Evolutionary conservation across 2,113 vertebrate species (phyloP).

Genomic region (Hypocryptadius cinnamomeus): DNA sequence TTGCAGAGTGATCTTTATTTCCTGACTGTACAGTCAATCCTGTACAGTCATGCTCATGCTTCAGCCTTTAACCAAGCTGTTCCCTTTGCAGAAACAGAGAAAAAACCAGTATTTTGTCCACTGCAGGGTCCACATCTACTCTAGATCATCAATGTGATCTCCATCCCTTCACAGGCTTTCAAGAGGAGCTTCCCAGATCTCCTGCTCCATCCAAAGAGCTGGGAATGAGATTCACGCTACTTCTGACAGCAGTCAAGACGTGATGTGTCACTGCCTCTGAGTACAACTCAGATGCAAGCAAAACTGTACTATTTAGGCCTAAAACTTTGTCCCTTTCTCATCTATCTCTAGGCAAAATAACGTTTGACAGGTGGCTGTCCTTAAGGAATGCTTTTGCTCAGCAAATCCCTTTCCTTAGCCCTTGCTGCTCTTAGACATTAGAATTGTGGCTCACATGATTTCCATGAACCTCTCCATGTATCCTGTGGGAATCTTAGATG

Average conservation of each 20-base stretch:
- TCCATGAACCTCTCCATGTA: neutral
- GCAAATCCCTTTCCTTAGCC: neutral
- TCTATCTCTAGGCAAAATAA: neutral
- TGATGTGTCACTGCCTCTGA: neutral
- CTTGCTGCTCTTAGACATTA: neutral
- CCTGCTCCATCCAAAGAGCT: neutral
- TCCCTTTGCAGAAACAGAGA: neutral
- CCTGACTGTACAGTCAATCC: neutral
- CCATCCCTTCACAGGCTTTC: neutral
- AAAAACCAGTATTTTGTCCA: neutral
- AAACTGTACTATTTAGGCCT: neutral
- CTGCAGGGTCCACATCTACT: neutral
- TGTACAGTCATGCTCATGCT: neutral
- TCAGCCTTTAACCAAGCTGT: neutral
- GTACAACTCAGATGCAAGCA: neutral
- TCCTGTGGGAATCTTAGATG: neutral
- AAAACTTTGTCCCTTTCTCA: neutral
- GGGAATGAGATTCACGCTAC: neutral
- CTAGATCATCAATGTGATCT: neutral
- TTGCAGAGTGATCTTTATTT: neutral
- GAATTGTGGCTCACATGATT: neutral
- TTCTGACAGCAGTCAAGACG: neutral
- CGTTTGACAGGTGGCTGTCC: neutral
- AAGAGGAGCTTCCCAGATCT: neutral
- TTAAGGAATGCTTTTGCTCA: neutral